Base-by-base conservation (phyloP, 2,888 invertebrate species). In the Anodontia alba region DNA sequence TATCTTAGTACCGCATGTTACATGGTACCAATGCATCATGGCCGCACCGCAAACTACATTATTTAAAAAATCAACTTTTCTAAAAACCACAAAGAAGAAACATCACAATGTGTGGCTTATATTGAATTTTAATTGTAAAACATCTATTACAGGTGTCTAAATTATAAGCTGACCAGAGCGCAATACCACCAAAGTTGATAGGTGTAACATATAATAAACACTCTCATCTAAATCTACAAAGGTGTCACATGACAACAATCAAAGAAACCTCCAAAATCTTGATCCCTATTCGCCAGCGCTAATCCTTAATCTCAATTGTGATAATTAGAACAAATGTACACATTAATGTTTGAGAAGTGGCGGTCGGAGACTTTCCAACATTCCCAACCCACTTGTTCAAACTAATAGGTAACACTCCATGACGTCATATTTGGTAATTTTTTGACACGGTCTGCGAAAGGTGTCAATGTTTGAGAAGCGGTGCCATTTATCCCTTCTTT, bases 401-500 rank as follows among this genome's bases (percentile, higher is more conserved):
- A 33, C 46, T 74, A 71, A 51, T 51, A 49, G 62, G 43, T 49
- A 69, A 73, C 73, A 73, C 76, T 80, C 54, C n/a, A 57, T 73
- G 69, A 76, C 66, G 80, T 73, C 75, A 80, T 76, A 67, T 73
- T 76, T 17, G 43, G 43, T 69, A 69, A 69, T 8, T 43, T n/a
- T 26, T 33, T 33, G 17, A n/a, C 31, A 17, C 62, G 26, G 62
- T 62, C 62, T 62, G 33, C 33, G 2, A 33, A 5, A 62, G 62
- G 62, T 62, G 62, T 62, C 62, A 62, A 17, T 62, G n/a, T 62
- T 62, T 62, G 62, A 62, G 62, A 17, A 62, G 62, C 33, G 62
- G 62, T 33, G 33, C 62, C 33, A 29, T 62, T 62, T 62, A 62
- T 54, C 31, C 31, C 62, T 7, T 62, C 62, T 62, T 62, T 62